Percentiles rank a stretch among this genome's conserved stretches.
Evolutionary conservation across 2,113 vertebrate genomes (phyloP).

Genomic region (Antennarius striatus): DNA sequence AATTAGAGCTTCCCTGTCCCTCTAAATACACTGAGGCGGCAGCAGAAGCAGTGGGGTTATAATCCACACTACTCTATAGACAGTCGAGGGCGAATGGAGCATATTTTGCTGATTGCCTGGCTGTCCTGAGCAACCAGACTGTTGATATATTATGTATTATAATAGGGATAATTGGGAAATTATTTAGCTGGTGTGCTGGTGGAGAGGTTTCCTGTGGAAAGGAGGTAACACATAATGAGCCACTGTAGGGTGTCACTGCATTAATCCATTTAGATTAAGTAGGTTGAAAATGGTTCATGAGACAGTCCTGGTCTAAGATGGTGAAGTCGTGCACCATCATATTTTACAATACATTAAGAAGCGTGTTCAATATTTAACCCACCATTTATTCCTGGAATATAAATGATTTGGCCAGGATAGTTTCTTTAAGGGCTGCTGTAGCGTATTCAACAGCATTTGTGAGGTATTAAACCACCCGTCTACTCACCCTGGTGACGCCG

Average conservation of each 20-base stretch:
- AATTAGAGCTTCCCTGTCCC: background rate
- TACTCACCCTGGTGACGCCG: slow-evolving; percentile 91
- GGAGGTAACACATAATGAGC: background rate
- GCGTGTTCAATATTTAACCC: no score
- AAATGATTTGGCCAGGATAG: background rate
- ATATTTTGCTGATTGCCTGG: background rate
- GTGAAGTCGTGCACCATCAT: no score
- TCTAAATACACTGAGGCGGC: background rate
- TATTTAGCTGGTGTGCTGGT: background rate
- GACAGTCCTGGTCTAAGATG: no score
- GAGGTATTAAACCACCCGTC: no score
- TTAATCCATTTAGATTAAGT: background rate
- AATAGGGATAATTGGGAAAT: no score
- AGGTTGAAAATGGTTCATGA: background rate
- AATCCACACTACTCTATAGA: background rate
- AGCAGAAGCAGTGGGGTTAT: background rate
- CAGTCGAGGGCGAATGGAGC: background rate
- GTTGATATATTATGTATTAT: background rate
- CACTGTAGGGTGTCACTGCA: background rate
- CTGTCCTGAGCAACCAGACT: background rate
- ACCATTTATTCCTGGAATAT: background rate
- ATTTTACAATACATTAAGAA: no score
- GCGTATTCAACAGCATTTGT: background rate
- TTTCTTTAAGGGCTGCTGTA: background rate
- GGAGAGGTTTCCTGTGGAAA: background rate